These are phyloP conservation scores for Drosophila flavopinicola DNA, from an alignment of 2,888 invertebrate genomes.

Conservation along the genomic window DNA sequence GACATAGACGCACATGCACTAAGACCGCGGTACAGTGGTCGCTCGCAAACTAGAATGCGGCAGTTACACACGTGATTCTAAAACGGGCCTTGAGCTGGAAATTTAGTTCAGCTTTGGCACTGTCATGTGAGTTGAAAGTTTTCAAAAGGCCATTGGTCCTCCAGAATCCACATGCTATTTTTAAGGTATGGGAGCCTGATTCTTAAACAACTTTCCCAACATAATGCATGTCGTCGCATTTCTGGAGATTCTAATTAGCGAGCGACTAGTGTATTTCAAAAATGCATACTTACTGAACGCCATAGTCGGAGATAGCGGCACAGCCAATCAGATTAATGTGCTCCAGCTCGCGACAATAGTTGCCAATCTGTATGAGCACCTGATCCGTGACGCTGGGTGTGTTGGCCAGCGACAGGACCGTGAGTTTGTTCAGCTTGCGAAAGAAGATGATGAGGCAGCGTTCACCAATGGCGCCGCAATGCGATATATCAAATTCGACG, in stretches of 20 bases:
- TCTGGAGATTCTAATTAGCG: not conserved
- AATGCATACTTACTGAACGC: slow-evolving; percentile 86
- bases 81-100: too few relatives aligned
- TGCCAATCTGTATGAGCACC: slow-evolving; percentile 86
- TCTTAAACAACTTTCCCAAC: too few relatives aligned
- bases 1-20: slow-evolving; percentile 19
- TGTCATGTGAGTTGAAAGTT: too few relatives aligned
- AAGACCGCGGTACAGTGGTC: not conserved
- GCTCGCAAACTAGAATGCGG: not conserved
- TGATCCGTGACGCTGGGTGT: slow-evolving; percentile 87
- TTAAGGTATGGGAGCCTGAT: too few relatives aligned
- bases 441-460: slow-evolving; percentile 86
- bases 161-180: too few relatives aligned
- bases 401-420: slow-evolving; percentile 86
- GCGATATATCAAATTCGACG: slow-evolving; percentile 87
- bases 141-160: too few relatives aligned
- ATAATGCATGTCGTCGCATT: too few relatives aligned
- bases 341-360: slow-evolving; percentile 85
- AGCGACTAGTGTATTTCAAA: not conserved
- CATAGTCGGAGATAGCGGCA: slow-evolving; percentile 87
- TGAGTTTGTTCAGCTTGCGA: slow-evolving; percentile 86
- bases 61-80: not conserved
- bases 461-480: slow-evolving; percentile 86
- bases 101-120: too few relatives aligned
- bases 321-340: slow-evolving; percentile 88